Percentiles rank a stretch among this genome's conserved stretches.
These are phyloP conservation scores for Myxocyprinus asiaticus DNA, from an alignment of 2,113 vertebrate genomes.

Conservation along the genomic window DNA sequence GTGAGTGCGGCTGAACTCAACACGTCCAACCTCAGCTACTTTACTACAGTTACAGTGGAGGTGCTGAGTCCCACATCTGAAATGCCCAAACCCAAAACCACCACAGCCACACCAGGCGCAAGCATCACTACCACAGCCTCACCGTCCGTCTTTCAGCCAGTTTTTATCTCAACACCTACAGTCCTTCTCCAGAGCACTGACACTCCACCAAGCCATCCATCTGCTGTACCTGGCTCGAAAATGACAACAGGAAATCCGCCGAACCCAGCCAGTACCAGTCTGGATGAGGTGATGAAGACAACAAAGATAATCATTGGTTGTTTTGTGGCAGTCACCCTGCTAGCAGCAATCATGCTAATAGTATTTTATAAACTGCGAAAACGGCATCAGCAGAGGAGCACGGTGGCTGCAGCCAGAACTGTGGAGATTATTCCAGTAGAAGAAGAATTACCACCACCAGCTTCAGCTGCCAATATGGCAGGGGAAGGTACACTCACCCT, in stretches of 20 bases:
- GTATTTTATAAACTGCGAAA: slow-evolving; percentile 98
- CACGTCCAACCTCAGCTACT: slow-evolving; percentile 97
- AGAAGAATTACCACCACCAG: slow-evolving; percentile 85
- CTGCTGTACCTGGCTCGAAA: slow-evolving; percentile 76
- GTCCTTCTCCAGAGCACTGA: slow-evolving; percentile 89
- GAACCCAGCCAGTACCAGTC: slow-evolving; percentile 78
- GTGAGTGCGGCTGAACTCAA: slow-evolving; percentile 96
- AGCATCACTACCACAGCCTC: slow-evolving; percentile 82
- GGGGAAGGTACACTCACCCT: slow-evolving; percentile 84
- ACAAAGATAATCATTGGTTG: slow-evolving; percentile 99
- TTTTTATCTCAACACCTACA: slow-evolving; percentile 94
- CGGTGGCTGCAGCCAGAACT: slow-evolving; percentile 87
- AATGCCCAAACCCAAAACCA: slow-evolving; percentile 86
- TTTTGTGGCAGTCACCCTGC: slow-evolving; percentile 93
- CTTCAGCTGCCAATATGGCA: slow-evolving; percentile 74
- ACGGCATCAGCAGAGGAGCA: slow-evolving; percentile 93
- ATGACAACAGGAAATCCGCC: slow-evolving; percentile 78
- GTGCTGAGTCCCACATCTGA: slow-evolving; percentile 87
- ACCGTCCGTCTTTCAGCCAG: slow-evolving; percentile 90
- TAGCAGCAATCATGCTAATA: slow-evolving; percentile 96
- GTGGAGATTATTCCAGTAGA: slow-evolving; percentile 97
- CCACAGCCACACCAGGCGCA: slow-evolving; percentile 70
- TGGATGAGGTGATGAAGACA: slow-evolving; percentile 98
- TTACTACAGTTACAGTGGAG: slow-evolving; percentile 96
- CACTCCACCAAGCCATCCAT: slow-evolving; percentile 77